phyloP scores from a whole-genome alignment of 2,113 vertebrate genomes.

The Burhinus oedicnemus region DNA sequence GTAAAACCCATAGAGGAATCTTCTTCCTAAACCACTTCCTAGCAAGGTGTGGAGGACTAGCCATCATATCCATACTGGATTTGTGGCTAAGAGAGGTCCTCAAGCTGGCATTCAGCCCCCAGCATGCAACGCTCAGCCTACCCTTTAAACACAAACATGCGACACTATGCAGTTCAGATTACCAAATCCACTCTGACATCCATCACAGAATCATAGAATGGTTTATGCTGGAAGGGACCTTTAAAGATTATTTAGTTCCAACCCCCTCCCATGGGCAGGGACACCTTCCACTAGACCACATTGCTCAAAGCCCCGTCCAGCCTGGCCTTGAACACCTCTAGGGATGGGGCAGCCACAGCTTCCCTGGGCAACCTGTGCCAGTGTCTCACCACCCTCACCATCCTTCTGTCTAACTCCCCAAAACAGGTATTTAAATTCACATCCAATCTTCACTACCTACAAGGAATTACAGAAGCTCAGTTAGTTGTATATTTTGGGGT shows the following conservation, averaged over 20 bases:
- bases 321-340: not conserved
- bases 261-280: not conserved
- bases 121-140: not conserved
- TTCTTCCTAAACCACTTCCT: not conserved
- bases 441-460: not conserved
- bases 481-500: not conserved
- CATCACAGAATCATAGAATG: not conserved
- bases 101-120: not conserved
- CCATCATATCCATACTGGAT: not conserved
- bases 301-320: not conserved
- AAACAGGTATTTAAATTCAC: not conserved
- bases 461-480: not conserved
- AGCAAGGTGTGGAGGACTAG: not conserved
- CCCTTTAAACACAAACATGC: not conserved
- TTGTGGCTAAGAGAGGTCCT: not conserved
- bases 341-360: not conserved
- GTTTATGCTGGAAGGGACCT: not conserved
- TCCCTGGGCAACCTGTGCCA: not conserved
- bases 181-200: not conserved
- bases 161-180: not conserved
- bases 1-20: not conserved
- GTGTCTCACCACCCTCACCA: not conserved
- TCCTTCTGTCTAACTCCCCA: not conserved
- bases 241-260: not conserved
- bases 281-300: not conserved